Evolutionary conservation across 2,113 vertebrate genomes (phyloP).

Genomic region (Oryzias curvinotus): DNA sequence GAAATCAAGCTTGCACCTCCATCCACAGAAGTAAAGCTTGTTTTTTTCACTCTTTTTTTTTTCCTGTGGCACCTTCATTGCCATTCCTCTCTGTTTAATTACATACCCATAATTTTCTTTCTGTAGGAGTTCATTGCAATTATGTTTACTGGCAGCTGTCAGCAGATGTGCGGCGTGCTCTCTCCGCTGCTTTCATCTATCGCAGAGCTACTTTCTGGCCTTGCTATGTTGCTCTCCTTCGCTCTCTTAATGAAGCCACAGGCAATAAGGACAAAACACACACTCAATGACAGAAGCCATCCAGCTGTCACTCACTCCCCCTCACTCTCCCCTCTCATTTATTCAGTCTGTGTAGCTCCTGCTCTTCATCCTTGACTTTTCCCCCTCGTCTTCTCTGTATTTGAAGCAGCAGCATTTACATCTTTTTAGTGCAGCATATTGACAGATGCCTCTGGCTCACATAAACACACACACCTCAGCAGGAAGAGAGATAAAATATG

Average conservation of each 20-base stretch:
- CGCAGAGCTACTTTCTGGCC: slow-evolving; percentile 6
- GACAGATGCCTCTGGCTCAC: slow-evolving; percentile 4
- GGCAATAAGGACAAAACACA: slow-evolving; percentile 18
- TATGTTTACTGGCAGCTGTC: slow-evolving; percentile 16
- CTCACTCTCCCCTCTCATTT: not conserved
- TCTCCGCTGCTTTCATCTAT: slow-evolving; percentile 5
- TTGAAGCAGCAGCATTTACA: slow-evolving; percentile 9
- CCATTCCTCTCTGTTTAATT: slow-evolving; percentile 1
- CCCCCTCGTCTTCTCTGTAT: not conserved
- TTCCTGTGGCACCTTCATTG: not conserved
- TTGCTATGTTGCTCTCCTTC: not conserved
- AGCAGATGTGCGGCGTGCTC: not conserved
- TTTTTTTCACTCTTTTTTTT: too few species aligned
- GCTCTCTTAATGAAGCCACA: slow-evolving; percentile 36
- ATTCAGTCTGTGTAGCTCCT: not conserved
- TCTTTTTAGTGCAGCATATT: slow-evolving; percentile 11
- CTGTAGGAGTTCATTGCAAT: not conserved
- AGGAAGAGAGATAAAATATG: not conserved
- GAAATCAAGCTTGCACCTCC: too few species aligned
- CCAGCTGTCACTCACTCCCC: slow-evolving; percentile 1
- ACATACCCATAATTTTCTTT: not conserved
- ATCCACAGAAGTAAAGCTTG: too few species aligned
- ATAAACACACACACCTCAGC: not conserved
- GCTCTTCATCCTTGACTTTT: slow-evolving; percentile 1
- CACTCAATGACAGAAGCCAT: slow-evolving; percentile 17